Conservation (phyloP, 2,888 invertebrate species). For the Mythimna impura region DNA sequence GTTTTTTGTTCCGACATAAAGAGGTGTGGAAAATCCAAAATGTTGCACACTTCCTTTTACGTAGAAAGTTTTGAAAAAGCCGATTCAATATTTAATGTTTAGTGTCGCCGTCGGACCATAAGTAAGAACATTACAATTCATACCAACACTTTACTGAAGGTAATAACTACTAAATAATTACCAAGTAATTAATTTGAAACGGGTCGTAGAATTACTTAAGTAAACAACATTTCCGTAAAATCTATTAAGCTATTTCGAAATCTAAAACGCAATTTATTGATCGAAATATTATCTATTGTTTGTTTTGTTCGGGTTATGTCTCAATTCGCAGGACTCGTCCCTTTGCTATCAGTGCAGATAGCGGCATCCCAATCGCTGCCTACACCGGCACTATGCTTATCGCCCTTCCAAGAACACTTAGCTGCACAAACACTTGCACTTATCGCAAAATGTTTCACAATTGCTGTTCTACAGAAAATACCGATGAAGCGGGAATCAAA, state of each 20-base stretch:
- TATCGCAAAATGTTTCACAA: conserved; percentile 87
- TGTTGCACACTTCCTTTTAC: conserved; percentile 21
- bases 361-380: conserved; percentile 83
- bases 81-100: neutral
- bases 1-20: conserved; percentile 53
- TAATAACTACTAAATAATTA: conserved; percentile 6
- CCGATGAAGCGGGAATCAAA: conserved; percentile 39
- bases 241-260: neutral
- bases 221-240: conserved; percentile 26
- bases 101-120: neutral
- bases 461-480: conserved; percentile 70
- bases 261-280: conserved; percentile 25
- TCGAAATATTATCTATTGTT: conserved; percentile 28
- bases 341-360: conserved; percentile 83
- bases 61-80: conserved; percentile 37
- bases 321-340: conserved; percentile 67
- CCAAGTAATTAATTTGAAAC: conserved; percentile 21
- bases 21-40: conserved; percentile 58
- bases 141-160: conserved; percentile 1
- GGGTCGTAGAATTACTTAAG: conserved; percentile 10
- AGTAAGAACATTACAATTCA: conserved; percentile 14
- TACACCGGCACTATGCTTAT: conserved; percentile 78
- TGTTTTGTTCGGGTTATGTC: conserved; percentile 54
- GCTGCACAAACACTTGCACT: conserved; percentile 83
- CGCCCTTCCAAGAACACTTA: conserved; percentile 85